A percentile compares a stretch with the other conserved stretches of the same genome.
These are phyloP conservation scores for Drosophila ezoana DNA, from an alignment of 2,888 invertebrate genomes.

Conservation along the genomic window DNA sequence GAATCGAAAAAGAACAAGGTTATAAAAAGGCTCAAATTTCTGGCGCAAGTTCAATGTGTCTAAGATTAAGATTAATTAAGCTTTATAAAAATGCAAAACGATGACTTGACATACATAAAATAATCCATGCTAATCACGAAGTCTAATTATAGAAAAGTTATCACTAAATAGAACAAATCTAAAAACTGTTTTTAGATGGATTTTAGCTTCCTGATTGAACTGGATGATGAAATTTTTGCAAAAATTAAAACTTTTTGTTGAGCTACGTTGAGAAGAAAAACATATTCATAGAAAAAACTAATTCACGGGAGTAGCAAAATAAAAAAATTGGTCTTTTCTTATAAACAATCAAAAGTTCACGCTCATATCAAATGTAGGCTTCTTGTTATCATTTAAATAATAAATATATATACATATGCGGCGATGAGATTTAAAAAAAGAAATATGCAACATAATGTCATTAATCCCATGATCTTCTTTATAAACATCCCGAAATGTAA, in stretches of 20 bases:
- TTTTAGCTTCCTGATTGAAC: background rate
- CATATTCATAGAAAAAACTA: too few relatives aligned
- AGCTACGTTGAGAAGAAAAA: too few relatives aligned
- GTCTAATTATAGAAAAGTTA: background rate
- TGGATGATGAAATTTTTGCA: background rate
- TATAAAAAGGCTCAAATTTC: background rate
- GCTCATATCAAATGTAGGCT: too few relatives aligned
- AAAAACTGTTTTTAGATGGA: background rate
- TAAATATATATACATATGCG: background rate
- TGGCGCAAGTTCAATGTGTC: conserved; percentile 1
- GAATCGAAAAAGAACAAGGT: background rate
- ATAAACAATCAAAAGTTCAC: too few relatives aligned
- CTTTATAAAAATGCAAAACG: background rate
- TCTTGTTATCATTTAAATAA: background rate
- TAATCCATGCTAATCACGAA: background rate
- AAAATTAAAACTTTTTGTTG: too few relatives aligned
- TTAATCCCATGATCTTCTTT: conserved; percentile 7
- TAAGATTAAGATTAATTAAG: background rate
- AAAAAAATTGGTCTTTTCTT: too few relatives aligned
- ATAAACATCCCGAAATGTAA: background rate
- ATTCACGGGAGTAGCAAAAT: too few relatives aligned
- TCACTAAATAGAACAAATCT: background rate
- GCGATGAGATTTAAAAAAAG: background rate
- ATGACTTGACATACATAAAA: background rate
- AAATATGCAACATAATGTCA: conserved; percentile 3